phyloP scores from a whole-genome alignment of 2,888 invertebrate species.

The Xestia ashworthii region DNA sequence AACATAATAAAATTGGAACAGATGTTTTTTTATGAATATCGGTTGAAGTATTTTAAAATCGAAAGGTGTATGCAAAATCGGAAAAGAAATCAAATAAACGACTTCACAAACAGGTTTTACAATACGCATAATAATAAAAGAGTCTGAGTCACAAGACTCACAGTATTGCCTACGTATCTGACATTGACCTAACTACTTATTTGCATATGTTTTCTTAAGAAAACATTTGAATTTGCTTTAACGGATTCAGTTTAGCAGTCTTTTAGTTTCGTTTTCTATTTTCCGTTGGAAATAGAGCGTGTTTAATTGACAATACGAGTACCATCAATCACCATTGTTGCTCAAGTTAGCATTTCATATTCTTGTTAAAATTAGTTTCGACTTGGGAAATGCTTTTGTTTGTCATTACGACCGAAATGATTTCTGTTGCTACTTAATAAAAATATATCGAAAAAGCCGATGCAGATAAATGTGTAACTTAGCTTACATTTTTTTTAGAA shows the following conservation, averaged over 20 bases:
- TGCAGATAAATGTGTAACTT: constrained; percentile 2
- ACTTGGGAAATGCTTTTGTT: neutral
- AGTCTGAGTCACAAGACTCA: constrained; percentile 61
- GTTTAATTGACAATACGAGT: constrained; percentile 49
- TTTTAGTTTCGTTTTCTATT: constrained; percentile 40
- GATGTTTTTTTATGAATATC: constrained; percentile 6
- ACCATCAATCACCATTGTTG: constrained; percentile 24
- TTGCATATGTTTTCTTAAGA: constrained; percentile 47
- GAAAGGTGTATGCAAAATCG: constrained; percentile 30
- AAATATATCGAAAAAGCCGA: neutral
- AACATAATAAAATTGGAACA: constrained; percentile 3
- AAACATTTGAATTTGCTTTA: constrained; percentile 43
- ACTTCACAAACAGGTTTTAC: constrained; percentile 48
- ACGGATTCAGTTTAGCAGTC: constrained; percentile 1
- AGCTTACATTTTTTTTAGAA: constrained; percentile 6
- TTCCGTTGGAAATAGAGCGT: constrained; percentile 34
- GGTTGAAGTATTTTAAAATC: constrained; percentile 19
- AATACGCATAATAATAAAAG: constrained; percentile 31
- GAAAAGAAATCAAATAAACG: constrained; percentile 40
- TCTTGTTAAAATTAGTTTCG: neutral
- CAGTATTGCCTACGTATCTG: constrained; percentile 36
- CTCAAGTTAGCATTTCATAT: constrained; percentile 4
- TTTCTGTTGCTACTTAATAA: neutral
- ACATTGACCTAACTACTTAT: constrained; percentile 54
- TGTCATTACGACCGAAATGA: neutral